A percentile compares a stretch with the other conserved stretches of the same genome.
These are phyloP conservation scores for Cynodonichthys magdalenae DNA, from an alignment of 2,797 vertebrate species.

Conservation along the genomic window DNA sequence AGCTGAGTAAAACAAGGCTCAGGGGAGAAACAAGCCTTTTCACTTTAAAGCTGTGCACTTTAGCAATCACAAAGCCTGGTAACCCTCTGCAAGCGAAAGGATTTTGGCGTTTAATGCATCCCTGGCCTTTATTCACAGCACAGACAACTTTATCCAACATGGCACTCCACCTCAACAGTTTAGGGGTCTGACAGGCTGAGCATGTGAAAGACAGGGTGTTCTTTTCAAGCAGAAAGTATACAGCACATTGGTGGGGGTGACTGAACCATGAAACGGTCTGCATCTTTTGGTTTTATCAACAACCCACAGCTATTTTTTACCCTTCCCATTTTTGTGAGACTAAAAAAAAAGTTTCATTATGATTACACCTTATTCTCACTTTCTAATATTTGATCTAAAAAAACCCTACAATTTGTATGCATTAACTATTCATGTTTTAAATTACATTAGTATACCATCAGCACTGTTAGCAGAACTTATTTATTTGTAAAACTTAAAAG, in stretches of 20 bases:
- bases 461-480: slow-evolving; percentile 18
- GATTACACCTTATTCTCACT: slow-evolving; percentile 61
- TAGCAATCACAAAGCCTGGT: slow-evolving; percentile 67
- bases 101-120: slow-evolving; percentile 74
- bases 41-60: slow-evolving; percentile 75
- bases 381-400: slow-evolving; percentile 62
- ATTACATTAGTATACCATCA: slow-evolving; percentile 38
- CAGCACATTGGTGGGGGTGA: slow-evolving; percentile 48
- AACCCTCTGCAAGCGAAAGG: slow-evolving; percentile 54
- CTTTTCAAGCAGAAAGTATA: slow-evolving; percentile 61
- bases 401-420: slow-evolving; percentile 55
- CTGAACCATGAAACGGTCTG: slow-evolving; percentile 70
- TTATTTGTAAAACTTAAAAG: slow-evolving; percentile 18
- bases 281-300: slow-evolving; percentile 74
- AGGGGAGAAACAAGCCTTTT: slow-evolving; percentile 72
- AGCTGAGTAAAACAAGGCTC: slow-evolving; percentile 55
- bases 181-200: slow-evolving; percentile 62
- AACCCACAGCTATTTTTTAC: slow-evolving; percentile 57
- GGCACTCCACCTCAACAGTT: slow-evolving; percentile 73
- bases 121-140: slow-evolving; percentile 68
- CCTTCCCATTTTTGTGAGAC: slow-evolving; percentile 19
- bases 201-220: slow-evolving; percentile 58
- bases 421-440: slow-evolving; percentile 42
- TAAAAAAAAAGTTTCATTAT: slow-evolving; percentile 40
- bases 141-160: slow-evolving; percentile 73